Evolutionary conservation across 1,140 invertebrate species (phyloP).

Genomic region (Sweltsa coloradensis): DNA sequence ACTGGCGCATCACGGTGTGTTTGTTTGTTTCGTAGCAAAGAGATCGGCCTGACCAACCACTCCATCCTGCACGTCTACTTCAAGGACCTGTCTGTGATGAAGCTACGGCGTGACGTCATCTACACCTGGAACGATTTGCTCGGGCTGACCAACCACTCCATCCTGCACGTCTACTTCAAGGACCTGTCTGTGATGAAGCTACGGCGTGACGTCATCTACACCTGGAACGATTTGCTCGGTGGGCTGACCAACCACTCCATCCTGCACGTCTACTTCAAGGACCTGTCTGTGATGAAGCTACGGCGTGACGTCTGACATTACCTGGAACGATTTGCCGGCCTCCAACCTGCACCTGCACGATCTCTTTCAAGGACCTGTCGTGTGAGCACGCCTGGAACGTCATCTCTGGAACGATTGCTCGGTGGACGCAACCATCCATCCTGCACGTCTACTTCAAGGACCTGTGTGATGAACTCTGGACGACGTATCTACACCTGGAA

Average conservation of each 20-base stretch:
- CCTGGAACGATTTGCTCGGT: conserved; percentile 14
- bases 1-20: no score
- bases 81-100: conserved; percentile 13
- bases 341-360: no score
- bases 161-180: conserved; percentile 16
- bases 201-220: conserved; percentile 13
- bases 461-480: conserved; percentile 6
- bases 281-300: no score
- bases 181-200: conserved; percentile 12
- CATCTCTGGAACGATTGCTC: no score
- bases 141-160: conserved; percentile 15
- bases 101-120: conserved; percentile 11
- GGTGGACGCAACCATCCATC: conserved; percentile 14
- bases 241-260: no score
- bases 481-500: conserved; percentile 14
- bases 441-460: conserved; percentile 17
- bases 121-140: conserved; percentile 14
- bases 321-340: no score
- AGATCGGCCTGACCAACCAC: conserved; percentile 12
- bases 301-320: no score
- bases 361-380: no score
- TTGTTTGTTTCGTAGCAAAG: conserved; percentile 7
- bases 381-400: no score
- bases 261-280: no score
- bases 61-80: conserved; percentile 16